These are phyloP conservation scores for Lasioglossum villosulum DNA, from an alignment of 2,888 invertebrate species.

Conservation along the genomic window DNA sequence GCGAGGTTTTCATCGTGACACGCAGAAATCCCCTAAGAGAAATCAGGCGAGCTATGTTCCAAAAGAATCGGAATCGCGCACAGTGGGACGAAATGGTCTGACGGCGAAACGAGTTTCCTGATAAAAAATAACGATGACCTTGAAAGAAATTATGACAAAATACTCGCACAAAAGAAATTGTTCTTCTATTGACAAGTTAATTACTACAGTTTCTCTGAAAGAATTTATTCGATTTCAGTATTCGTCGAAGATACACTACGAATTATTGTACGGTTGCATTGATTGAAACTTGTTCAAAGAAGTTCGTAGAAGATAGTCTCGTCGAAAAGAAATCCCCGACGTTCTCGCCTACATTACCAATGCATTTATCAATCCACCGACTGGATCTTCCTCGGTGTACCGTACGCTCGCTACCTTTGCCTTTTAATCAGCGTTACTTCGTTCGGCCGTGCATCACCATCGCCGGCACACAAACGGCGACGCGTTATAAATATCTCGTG, in stretches of 20 bases:
- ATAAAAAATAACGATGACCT: too few species aligned
- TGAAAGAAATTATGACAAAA: too few species aligned
- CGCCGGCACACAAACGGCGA: conserved; percentile 35
- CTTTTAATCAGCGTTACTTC: conserved; percentile 54
- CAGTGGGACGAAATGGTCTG: too few species aligned
- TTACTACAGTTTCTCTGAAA: neutral
- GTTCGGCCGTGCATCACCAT: conserved; percentile 43
- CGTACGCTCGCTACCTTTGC: conserved; percentile 42
- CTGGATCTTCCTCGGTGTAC: conserved; percentile 32
- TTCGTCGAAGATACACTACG: neutral
- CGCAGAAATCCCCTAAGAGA: neutral
- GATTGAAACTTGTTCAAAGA: too few species aligned
- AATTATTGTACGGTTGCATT: too few species aligned
- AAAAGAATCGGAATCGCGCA: neutral
- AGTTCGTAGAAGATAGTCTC: neutral
- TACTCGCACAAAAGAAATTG: too few species aligned
- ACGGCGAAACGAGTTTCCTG: too few species aligned
- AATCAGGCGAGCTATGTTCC: neutral
- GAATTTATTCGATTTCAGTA: too few species aligned
- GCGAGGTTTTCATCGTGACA: neutral
- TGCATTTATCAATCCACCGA: conserved; percentile 53
- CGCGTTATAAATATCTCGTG: conserved; percentile 54
- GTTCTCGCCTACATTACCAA: conserved; percentile 33
- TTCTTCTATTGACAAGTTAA: too few species aligned
- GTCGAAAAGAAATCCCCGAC: neutral